phyloP scores from a whole-genome alignment of 1,140 invertebrate genomes.

The Ceratina japonica region DNA sequence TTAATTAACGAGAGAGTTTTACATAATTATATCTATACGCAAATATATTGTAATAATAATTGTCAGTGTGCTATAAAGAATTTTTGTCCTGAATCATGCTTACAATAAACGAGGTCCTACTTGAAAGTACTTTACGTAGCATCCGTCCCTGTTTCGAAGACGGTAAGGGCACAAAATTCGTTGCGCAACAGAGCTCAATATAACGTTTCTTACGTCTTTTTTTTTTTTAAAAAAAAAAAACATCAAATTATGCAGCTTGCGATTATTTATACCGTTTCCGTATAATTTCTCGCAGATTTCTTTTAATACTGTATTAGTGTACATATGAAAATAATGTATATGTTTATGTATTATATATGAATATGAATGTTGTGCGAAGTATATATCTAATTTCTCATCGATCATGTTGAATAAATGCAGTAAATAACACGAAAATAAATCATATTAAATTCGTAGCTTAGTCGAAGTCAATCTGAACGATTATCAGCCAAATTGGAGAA shows the following conservation, averaged over 20 bases:
- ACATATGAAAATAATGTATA: conserved; percentile 27
- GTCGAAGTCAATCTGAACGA: background rate
- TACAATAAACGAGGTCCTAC: background rate
- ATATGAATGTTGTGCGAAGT: conserved; percentile 15
- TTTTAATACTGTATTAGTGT: conserved; percentile 12
- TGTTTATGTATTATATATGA: conserved; percentile 9
- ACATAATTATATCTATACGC: background rate
- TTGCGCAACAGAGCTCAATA: conserved; percentile 14
- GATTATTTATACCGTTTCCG: conserved; percentile 2
- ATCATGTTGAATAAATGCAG: conserved; percentile 24
- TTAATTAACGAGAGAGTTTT: background rate
- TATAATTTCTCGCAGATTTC: conserved; percentile 4
- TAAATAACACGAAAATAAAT: conserved; percentile 29
- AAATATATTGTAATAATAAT: conserved; percentile 7
- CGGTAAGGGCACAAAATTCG: conserved; percentile 17
- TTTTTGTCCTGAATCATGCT: conserved; percentile 13
- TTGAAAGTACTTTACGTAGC: conserved; percentile 17
- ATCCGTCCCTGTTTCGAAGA: conserved; percentile 35
- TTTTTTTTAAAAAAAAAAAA: conserved; percentile 26
- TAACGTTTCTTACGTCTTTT: conserved; percentile 6
- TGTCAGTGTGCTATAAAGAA: conserved; percentile 12
- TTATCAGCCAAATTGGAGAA: background rate
- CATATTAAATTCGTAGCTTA: conserved; percentile 10
- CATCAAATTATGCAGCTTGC: conserved; percentile 5
- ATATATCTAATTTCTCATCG: conserved; percentile 8